Evolutionary conservation across 2,888 invertebrate species (phyloP), one percentile per base, ranked within the genome.

Genomic region (Temnothorax ravouxi): DNA sequence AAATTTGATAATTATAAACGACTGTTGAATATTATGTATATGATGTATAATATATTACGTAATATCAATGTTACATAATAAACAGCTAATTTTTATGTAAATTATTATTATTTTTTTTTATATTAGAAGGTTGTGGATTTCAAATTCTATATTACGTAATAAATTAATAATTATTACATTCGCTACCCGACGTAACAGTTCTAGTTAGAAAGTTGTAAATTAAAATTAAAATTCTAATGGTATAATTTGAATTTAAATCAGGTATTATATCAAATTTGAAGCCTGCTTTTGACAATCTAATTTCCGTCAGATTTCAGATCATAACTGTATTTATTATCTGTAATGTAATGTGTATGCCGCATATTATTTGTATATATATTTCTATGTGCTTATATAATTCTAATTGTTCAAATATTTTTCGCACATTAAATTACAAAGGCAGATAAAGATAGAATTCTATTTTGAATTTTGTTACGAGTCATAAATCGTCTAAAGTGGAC

Each of bases 121-220:
- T 47, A 0, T 67, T 18, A 29, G 3, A 67, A 67, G 13, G 5
- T 50, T 29, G 13, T 29, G 9, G 0, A 61, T 61, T 61, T 29
- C 29, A 29, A 59, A 59, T 59, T 59, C 29, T 34, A 62, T 18
- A 38, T 29, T 25, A 54, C 4, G 11, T 61, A 21, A 41, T 41
- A 41, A 62, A 62, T 62, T 64, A 66, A 66, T 56, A 56, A 41
- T 71, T 66, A 47, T 62, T 62, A 38, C 4, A 2, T 59, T 15
- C 29, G 29, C 29, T 29, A 29, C 29, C 29, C 29, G 29, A 29
- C 29, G 29, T 29, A 62, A 62, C 2, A 38, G 11, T 62, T 61
- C 8, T 62, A 34, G 15, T 44, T 29, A 50, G 13, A 69, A 69
- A 34, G 5, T 38, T 25, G 18, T 66, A 29, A 29, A 29, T 29